Evolutionary conservation across 2,797 vertebrate species (phyloP).

Genomic region (Phrynocephalus vlangalii): DNA sequence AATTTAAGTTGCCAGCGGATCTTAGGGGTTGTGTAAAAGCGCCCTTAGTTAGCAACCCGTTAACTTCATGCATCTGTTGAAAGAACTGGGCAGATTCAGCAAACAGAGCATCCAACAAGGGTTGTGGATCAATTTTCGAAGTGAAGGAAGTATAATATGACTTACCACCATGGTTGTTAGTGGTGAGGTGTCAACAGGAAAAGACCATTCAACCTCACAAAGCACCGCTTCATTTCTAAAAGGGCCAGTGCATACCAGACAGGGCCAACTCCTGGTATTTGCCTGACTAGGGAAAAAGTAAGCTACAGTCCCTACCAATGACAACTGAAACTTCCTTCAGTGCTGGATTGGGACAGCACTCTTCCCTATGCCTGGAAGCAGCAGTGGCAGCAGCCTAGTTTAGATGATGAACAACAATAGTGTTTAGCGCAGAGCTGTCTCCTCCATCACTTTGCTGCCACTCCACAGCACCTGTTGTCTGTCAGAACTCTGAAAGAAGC

Average conservation of each 20-base stretch:
- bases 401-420: neutral
- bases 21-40: too few species aligned
- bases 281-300: neutral
- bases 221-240: neutral
- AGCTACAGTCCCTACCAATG: neutral
- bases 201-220: too few species aligned
- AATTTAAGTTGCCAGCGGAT: too few species aligned
- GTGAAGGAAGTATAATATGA: neutral
- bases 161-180: neutral
- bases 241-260: neutral
- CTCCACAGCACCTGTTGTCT: neutral
- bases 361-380: neutral
- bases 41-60: neutral
- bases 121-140: neutral
- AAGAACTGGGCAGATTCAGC: neutral
- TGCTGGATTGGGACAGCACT: neutral
- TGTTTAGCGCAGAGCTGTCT: neutral
- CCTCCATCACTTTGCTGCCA: neutral
- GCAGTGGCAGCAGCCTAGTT: neutral
- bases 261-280: neutral
- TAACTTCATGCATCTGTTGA: neutral
- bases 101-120: neutral
- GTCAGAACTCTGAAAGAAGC: neutral
- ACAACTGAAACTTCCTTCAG: neutral
- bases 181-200: neutral